phyloP scores from a whole-genome alignment of 37 sponge, comb jelly and placozoan genomes.

The Axinella damicornis region DNA sequence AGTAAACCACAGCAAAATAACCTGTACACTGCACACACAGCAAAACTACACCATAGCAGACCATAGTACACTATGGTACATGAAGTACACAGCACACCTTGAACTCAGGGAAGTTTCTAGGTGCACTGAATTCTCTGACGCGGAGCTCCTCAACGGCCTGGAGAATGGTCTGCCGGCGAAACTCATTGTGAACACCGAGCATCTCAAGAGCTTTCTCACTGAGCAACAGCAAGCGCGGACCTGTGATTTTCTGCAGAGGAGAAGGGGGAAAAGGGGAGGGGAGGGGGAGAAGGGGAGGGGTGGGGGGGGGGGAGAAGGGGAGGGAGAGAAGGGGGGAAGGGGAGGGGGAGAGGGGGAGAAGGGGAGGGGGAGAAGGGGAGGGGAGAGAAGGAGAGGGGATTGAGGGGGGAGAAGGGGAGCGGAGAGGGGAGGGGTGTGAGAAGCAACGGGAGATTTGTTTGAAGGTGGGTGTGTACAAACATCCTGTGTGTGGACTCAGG shows the following conservation, averaged over 20 bases:
- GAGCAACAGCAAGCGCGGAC: conserved; percentile 38
- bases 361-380: no score
- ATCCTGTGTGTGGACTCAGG: no score
- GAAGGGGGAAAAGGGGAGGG: background rate
- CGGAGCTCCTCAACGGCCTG: conserved; percentile 33
- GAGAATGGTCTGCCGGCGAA: conserved; percentile 18
- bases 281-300: background rate
- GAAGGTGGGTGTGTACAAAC: no score
- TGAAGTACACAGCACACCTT: conserved; percentile 36
- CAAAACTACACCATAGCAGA: no score
- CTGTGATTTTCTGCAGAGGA: conserved; percentile 47
- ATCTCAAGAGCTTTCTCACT: conserved; percentile 14
- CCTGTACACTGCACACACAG: no score
- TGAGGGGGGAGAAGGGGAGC: background rate
- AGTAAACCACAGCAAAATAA: no score
- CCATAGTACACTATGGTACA: no score
- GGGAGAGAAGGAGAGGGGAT: background rate
- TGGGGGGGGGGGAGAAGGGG: background rate
- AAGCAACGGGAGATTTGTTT: background rate
- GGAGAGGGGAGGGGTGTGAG: background rate
- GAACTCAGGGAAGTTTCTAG: conserved; percentile 56
- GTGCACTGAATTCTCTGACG: conserved; percentile 17
- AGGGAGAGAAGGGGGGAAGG: background rate
- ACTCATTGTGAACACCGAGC: conserved; percentile 18
- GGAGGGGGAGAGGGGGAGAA: background rate